Evolutionary conservation across 1,140 invertebrate species (phyloP), one percentile per base, ranked within the genome.

Genomic region (Protaetia brevitarsis): DNA sequence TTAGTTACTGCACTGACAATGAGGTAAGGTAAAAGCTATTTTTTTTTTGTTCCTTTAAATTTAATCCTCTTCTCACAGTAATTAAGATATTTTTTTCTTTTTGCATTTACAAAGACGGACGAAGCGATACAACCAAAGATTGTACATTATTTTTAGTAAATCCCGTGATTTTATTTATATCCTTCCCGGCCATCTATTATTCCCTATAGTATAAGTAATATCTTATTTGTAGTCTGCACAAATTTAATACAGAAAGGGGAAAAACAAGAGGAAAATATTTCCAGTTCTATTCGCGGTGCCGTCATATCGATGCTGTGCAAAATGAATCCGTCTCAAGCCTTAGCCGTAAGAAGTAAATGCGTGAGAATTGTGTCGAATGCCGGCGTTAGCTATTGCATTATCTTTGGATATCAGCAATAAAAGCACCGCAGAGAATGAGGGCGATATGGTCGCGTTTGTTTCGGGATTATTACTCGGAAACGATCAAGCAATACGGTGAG

Each of bases 391-490:
- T 7, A 88, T 97, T 13, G 86, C 86, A 57, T 78, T 96, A 19
- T 94, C 92, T 37, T 77, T 93, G 7, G 87, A 86, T 71, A 77
- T 80, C 70, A 81, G 36, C 29, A 69, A 65, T 23, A 36, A 61
- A 29, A 57, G 59, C 30, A 19, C 3, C 11, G 31, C 16, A 30
- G 69, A 73, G 30, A 64, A 67, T 4, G 79, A 84, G 34, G 79
- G 80, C 23, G 83, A 85, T 67, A 82, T 82, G 69, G 82, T 97
- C 7, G 89, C 94, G 8, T 98, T 97, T 81, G 85, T 97, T 21
- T 95, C 93, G 59, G 94, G 95, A 6, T 81, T 98, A 29, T 81
- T 98, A 62, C 82, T 97, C 28, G 94, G 95, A 13, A 95, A 89
- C 75, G 95, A 98, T 80, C 90, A 94, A 73, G 88, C 88, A 69